phyloP scores from a whole-genome alignment of 1,140 invertebrate species.

The Papilio aristodemus region DNA sequence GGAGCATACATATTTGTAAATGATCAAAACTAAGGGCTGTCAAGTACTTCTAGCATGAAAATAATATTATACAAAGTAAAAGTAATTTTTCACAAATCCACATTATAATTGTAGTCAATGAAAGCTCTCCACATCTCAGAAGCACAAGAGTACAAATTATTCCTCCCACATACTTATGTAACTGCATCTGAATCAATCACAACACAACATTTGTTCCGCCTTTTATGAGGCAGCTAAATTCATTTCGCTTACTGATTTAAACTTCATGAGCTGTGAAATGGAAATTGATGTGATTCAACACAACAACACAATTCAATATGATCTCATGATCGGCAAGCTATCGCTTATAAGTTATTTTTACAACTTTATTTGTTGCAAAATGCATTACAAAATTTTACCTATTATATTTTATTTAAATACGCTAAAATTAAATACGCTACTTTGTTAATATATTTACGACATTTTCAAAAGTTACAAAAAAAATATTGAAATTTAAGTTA shows the following conservation, averaged over 20 bases:
- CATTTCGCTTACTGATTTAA: slow-evolving; percentile 59
- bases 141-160: slow-evolving; percentile 69
- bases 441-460: too few relatives aligned
- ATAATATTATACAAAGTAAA: too few relatives aligned
- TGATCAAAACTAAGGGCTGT: too few relatives aligned
- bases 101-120: slow-evolving; percentile 36
- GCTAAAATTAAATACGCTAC: too few relatives aligned
- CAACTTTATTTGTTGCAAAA: background rate
- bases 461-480: too few relatives aligned
- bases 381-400: too few relatives aligned
- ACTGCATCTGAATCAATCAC: slow-evolving; percentile 76
- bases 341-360: background rate
- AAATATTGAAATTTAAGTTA: too few relatives aligned
- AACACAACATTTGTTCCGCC: slow-evolving; percentile 61
- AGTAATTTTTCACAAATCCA: too few relatives aligned
- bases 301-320: too few relatives aligned
- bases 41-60: too few relatives aligned
- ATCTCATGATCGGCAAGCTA: background rate
- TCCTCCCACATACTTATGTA: slow-evolving; percentile 71
- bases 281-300: slow-evolving; percentile 32
- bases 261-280: slow-evolving; percentile 54
- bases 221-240: slow-evolving; percentile 52
- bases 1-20: too few relatives aligned
- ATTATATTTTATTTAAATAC: too few relatives aligned
- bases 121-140: slow-evolving; percentile 44